Conservation (phyloP, 2,797 vertebrate species). For the Phataginus tetradactyla region DNA sequence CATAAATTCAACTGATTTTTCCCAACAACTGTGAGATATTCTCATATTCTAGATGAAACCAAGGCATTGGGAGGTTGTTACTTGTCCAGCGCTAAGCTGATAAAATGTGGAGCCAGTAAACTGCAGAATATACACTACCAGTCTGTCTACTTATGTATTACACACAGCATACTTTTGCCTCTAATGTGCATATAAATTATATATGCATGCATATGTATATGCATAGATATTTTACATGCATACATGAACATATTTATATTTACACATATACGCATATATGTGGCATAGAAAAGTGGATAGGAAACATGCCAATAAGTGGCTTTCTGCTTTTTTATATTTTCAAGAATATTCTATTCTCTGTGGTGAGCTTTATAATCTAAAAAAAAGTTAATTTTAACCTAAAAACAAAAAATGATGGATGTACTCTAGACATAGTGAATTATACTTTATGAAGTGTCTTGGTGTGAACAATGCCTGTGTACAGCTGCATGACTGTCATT, state of each 20-base stretch:
- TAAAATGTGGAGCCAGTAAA: neutral
- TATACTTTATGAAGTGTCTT: neutral
- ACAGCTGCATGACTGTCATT: fast-evolving
- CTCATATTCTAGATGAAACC: neutral
- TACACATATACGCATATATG: neutral
- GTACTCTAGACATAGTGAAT: neutral
- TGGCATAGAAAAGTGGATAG: neutral
- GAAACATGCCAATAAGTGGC: neutral
- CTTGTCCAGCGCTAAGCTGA: neutral
- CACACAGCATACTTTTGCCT: neutral
- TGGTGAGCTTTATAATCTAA: neutral
- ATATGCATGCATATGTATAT: neutral
- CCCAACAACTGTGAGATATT: neutral
- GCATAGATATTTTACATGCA: neutral
- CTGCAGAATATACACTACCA: neutral
- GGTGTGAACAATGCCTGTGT: fast-evolving
- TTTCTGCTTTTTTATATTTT: neutral
- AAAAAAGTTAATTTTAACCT: neutral
- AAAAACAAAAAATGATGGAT: neutral
- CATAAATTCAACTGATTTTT: neutral
- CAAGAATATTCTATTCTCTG: neutral
- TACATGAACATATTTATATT: neutral
- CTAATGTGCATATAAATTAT: neutral
- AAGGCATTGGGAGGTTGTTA: neutral
- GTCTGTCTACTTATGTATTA: neutral